Percentiles rank a stretch among this genome's conserved stretches.
Evolutionary conservation across 2,888 invertebrate species (phyloP).

Genomic region (Scaeva pyrastri): DNA sequence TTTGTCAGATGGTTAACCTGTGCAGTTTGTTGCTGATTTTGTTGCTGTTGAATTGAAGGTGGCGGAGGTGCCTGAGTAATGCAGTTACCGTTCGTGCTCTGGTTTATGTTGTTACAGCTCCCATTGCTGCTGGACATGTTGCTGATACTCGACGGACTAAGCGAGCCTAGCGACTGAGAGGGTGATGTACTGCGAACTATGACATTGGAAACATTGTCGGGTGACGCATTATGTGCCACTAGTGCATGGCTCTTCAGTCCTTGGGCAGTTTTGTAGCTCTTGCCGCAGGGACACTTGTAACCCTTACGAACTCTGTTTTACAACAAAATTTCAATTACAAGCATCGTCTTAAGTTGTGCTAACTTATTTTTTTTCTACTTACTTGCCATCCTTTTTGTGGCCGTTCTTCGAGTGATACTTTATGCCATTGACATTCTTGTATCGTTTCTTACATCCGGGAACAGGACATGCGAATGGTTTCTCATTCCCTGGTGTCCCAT

Average conservation of each 20-base stretch:
- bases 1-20: slow-evolving; percentile 76
- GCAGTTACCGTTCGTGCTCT: slow-evolving; percentile 77
- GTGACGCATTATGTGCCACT: slow-evolving; percentile 82
- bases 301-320: slow-evolving; percentile 89
- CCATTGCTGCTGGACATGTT: slow-evolving; percentile 83
- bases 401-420: slow-evolving; percentile 95
- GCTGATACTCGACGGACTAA: slow-evolving; percentile 84
- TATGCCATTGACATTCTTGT: slow-evolving; percentile 95
- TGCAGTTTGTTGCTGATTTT: slow-evolving; percentile 75
- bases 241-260: slow-evolving; percentile 90
- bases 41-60: slow-evolving; percentile 68
- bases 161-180: slow-evolving; percentile 83
- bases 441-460: slow-evolving; percentile 93
- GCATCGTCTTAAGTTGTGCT: slow-evolving; percentile 14
- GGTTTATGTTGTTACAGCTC: slow-evolving; percentile 79
- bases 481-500: slow-evolving; percentile 85
- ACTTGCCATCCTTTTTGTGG: slow-evolving; percentile 93
- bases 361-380: slow-evolving; percentile 82
- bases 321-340: slow-evolving; percentile 74
- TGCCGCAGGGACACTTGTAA: slow-evolving; percentile 93
- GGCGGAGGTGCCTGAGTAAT: slow-evolving; percentile 69
- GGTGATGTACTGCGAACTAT: slow-evolving; percentile 83
- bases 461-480: slow-evolving; percentile 94
- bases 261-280: slow-evolving; percentile 92
- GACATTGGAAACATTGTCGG: slow-evolving; percentile 80